Evolutionary conservation across 2,888 invertebrate species (phyloP).

Genomic region (Rhamnusium bicolor): DNA sequence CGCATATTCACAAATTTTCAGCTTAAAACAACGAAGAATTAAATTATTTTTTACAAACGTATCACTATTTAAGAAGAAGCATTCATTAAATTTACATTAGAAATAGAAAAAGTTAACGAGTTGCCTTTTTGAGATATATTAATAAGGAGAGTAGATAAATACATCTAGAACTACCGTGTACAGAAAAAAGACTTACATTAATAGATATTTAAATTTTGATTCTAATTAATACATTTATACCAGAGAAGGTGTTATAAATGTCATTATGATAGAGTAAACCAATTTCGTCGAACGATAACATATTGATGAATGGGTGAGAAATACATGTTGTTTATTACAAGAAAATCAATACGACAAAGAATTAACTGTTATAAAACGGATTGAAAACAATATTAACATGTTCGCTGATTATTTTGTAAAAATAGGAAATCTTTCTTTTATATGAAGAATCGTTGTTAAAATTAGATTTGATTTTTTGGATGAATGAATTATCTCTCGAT

Average conservation of each 20-base stretch:
- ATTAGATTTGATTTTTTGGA: too few relatives aligned
- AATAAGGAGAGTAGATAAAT: background rate
- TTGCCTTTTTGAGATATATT: background rate
- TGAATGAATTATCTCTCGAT: too few relatives aligned
- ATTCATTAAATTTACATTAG: background rate
- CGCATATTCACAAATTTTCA: background rate
- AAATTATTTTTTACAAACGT: background rate
- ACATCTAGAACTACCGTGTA: background rate
- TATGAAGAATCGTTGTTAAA: too few relatives aligned
- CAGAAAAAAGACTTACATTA: background rate
- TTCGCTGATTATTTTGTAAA: too few relatives aligned
- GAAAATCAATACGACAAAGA: too few relatives aligned
- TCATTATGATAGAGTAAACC: background rate
- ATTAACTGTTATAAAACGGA: background rate
- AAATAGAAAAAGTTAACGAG: background rate
- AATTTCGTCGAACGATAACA: background rate
- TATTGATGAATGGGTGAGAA: background rate
- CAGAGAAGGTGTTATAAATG: background rate
- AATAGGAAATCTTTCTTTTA: too few relatives aligned
- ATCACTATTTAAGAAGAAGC: background rate
- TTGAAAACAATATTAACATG: too few relatives aligned
- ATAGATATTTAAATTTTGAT: background rate
- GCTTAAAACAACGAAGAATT: background rate
- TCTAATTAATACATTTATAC: background rate
- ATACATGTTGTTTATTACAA: too few relatives aligned